phyloP scores from a whole-genome alignment of 30 jellyfish, hydroid and myxozoan genomes.

The Turritopsis rubra region DNA sequence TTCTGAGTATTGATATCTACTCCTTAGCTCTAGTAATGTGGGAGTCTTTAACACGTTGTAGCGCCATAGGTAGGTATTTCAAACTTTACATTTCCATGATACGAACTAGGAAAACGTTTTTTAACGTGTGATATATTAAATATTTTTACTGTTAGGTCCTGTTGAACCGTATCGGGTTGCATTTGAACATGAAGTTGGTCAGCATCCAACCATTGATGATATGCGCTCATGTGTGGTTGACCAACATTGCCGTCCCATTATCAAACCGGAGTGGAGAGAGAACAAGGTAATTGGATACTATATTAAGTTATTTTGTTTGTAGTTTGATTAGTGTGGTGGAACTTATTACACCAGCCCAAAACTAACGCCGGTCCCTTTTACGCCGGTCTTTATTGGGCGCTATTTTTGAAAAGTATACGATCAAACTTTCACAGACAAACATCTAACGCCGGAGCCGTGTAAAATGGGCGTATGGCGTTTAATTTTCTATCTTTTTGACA shows the following conservation, averaged over 20 bases:
- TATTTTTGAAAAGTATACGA: not conserved
- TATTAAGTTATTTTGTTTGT: no score
- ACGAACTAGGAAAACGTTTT: not conserved
- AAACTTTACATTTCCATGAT: not conserved
- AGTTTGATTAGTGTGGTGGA: no score
- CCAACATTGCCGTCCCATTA: slow-evolving; percentile 60
- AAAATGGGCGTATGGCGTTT: no score
- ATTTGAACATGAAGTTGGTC: slow-evolving; percentile 88
- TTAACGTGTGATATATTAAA: not conserved
- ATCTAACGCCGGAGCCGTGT: no score
- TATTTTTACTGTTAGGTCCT: slow-evolving; percentile 17
- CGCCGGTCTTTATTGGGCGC: no score
- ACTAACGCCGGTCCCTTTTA: no score
- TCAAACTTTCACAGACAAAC: no score
- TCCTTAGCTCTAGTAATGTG: slow-evolving; percentile 78
- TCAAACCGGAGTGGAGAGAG: slow-evolving; percentile 68
- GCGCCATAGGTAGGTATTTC: slow-evolving; percentile 44
- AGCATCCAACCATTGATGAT: slow-evolving; percentile 72
- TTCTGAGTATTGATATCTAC: slow-evolving; percentile 74
- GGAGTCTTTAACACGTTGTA: slow-evolving; percentile 84
- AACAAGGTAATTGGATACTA: not conserved
- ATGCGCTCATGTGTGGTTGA: slow-evolving; percentile 84
- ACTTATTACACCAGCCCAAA: no score
- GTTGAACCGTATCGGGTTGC: slow-evolving; percentile 69
- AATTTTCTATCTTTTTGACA: no score